phyloP scores from a whole-genome alignment of 2,113 vertebrate species.

The Poeciliopsis turrubarensis region DNA sequence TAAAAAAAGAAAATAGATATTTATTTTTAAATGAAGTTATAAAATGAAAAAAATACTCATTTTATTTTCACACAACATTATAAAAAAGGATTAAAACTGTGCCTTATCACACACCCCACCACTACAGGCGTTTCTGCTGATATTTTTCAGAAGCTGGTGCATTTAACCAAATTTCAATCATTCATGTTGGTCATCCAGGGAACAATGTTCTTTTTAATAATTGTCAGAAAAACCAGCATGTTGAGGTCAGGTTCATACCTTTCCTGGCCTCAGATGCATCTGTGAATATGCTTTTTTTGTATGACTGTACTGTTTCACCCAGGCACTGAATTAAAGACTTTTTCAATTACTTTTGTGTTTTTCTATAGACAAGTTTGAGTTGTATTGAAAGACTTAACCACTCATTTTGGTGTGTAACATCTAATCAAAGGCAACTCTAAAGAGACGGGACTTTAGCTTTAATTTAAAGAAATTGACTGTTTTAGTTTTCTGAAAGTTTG shows the following conservation, averaged over 20 bases:
- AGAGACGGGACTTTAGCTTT: too few relatives aligned
- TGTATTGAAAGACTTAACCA: neutral
- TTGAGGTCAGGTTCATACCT: slow-evolving; percentile 32
- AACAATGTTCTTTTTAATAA: slow-evolving; percentile 22
- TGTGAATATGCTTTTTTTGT: slow-evolving; percentile 54
- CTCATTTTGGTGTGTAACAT: neutral
- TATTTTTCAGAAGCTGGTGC: slow-evolving; percentile 3
- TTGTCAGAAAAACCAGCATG: slow-evolving; percentile 25
- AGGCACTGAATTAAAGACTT: slow-evolving; percentile 82
- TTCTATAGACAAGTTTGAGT: neutral
- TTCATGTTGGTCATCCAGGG: slow-evolving; percentile 1
- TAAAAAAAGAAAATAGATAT: slow-evolving; percentile 78
- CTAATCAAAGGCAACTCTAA: too few relatives aligned
- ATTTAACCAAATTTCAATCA: neutral
- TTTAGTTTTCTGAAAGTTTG: too few relatives aligned
- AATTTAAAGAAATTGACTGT: too few relatives aligned
- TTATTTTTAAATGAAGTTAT: slow-evolving; percentile 84
- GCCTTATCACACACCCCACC: slow-evolving; percentile 47
- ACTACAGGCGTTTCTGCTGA: slow-evolving; percentile 15
- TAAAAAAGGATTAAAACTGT: slow-evolving; percentile 32
- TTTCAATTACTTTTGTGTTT: slow-evolving; percentile 59
- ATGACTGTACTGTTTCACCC: slow-evolving; percentile 74
- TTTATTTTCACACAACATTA: slow-evolving; percentile 43
- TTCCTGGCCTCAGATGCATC: slow-evolving; percentile 53
- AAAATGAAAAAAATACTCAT: slow-evolving; percentile 55